phyloP scores from a whole-genome alignment of 2,888 invertebrate species.

The Gnatocerus cornutus region DNA sequence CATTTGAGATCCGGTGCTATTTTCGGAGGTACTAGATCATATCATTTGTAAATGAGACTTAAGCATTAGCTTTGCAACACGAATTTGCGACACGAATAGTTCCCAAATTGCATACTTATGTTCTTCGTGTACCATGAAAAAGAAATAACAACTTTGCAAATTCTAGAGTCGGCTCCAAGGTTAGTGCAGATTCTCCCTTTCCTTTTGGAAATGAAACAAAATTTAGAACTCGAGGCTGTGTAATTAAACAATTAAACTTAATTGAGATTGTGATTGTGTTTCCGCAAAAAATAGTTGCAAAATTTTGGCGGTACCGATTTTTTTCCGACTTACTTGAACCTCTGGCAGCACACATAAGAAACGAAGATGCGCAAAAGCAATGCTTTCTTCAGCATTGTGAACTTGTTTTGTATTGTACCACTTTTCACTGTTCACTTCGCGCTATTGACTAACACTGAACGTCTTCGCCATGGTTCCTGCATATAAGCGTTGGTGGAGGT shows the following conservation, averaged over 20 bases:
- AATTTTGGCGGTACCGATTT: not conserved
- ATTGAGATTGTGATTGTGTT: too few relatives aligned
- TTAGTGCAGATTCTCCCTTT: not conserved
- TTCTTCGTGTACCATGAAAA: not conserved
- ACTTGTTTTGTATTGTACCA: conserved; percentile 3
- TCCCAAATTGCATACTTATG: not conserved
- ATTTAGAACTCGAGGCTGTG: not conserved
- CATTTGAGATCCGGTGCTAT: conserved; percentile 21
- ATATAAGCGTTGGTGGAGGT: conserved; percentile 56
- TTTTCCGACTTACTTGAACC: conserved; percentile 39
- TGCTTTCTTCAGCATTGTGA: conserved; percentile 37
- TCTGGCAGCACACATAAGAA: conserved; percentile 22
- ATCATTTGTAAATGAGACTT: conserved; percentile 20
- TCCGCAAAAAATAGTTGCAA: too few relatives aligned
- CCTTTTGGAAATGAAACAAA: not conserved
- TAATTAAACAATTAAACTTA: too few relatives aligned
- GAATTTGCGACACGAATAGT: not conserved
- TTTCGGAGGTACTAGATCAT: conserved; percentile 3
- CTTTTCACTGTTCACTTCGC: conserved; percentile 30
- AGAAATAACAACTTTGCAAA: conserved; percentile 1
- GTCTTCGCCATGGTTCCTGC: conserved; percentile 51
- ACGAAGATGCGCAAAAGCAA: conserved; percentile 35
- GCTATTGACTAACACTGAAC: conserved; percentile 32
- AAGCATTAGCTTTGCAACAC: conserved; percentile 21
- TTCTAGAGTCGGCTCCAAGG: conserved; percentile 1